Percentiles rank a stretch among this genome's conserved stretches.
phyloP scores from a whole-genome alignment of 2,888 invertebrate genomes.

The Philereme transversata region DNA sequence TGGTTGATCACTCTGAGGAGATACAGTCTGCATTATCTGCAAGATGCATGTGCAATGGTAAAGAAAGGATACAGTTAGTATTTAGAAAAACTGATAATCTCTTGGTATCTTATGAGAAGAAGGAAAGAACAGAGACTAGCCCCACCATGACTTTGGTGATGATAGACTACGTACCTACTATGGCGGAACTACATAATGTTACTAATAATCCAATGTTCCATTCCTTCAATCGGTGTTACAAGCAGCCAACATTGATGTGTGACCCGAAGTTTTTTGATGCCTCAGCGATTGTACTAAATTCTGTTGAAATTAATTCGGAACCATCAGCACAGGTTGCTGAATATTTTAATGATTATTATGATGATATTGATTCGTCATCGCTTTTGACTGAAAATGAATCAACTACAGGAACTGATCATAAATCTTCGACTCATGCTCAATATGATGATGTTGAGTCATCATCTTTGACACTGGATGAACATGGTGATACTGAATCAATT shows the following conservation, averaged over 20 bases:
- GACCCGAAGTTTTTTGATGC: constrained; percentile 13
- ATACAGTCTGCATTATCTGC: constrained; percentile 3
- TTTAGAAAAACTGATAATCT: constrained; percentile 9
- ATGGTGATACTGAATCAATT: too few relatives aligned
- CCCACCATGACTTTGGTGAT: constrained; percentile 15
- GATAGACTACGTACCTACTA: constrained; percentile 9
- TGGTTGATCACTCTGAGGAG: constrained; percentile 1
- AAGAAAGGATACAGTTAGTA: constrained; percentile 4
- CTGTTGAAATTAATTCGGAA: constrained; percentile 5
- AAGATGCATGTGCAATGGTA: constrained; percentile 4
- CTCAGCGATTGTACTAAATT: constrained; percentile 8
- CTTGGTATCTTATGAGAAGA: constrained; percentile 11
- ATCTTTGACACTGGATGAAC: too few relatives aligned
- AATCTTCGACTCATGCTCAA: too few relatives aligned
- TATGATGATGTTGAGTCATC: too few relatives aligned
- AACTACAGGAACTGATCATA: too few relatives aligned
- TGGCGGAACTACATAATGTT: constrained; percentile 6
- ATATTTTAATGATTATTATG: too few relatives aligned
- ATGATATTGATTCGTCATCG: too few relatives aligned
- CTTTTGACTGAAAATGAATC: too few relatives aligned
- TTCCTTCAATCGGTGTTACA: constrained; percentile 1
- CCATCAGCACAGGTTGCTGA: too few relatives aligned
- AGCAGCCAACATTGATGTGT: constrained; percentile 13
- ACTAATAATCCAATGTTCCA: background rate
- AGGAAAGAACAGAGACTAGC: constrained; percentile 5